Conservation (phyloP, 1,140 invertebrate genomes). For the Tetramorium simillimum region DNA sequence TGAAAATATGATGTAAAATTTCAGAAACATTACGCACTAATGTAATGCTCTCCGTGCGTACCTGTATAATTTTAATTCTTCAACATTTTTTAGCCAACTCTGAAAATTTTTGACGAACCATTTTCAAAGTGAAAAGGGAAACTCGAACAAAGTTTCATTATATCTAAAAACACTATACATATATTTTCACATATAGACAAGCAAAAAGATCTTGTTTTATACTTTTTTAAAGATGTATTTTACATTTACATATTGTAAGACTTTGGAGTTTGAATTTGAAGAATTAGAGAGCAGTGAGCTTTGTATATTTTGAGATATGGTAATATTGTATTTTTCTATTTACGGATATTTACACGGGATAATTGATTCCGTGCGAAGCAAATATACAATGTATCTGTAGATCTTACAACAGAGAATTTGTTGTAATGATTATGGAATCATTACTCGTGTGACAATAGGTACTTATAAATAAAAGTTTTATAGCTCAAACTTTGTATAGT, state of each 20-base stretch:
- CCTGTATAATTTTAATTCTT: neutral
- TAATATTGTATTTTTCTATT: slow-evolving; percentile 70
- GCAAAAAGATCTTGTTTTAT: slow-evolving; percentile 74
- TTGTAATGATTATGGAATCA: slow-evolving; percentile 16
- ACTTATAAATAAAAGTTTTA: slow-evolving; percentile 43
- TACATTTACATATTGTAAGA: slow-evolving; percentile 68
- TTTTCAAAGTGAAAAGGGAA: slow-evolving; percentile 58
- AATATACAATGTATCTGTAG: neutral
- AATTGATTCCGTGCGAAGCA: slow-evolving; percentile 20
- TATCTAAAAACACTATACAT: slow-evolving; percentile 63
- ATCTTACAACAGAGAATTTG: slow-evolving; percentile 4
- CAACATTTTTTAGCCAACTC: neutral
- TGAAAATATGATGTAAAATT: slow-evolving; percentile 21
- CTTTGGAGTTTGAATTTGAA: slow-evolving; percentile 68
- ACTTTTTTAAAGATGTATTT: slow-evolving; percentile 80
- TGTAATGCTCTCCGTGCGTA: neutral
- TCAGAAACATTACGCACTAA: neutral
- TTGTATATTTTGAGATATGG: slow-evolving; percentile 64
- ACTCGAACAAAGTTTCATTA: slow-evolving; percentile 55
- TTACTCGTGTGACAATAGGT: slow-evolving; percentile 43
- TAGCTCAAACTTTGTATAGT: slow-evolving; percentile 48
- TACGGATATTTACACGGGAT: slow-evolving; percentile 1
- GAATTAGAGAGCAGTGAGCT: slow-evolving; percentile 61
- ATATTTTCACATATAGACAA: slow-evolving; percentile 73
- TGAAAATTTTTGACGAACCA: neutral